Evolutionary conservation across 2,113 vertebrate species (phyloP).

Genomic region (Paradoxurus hermaphroditus): DNA sequence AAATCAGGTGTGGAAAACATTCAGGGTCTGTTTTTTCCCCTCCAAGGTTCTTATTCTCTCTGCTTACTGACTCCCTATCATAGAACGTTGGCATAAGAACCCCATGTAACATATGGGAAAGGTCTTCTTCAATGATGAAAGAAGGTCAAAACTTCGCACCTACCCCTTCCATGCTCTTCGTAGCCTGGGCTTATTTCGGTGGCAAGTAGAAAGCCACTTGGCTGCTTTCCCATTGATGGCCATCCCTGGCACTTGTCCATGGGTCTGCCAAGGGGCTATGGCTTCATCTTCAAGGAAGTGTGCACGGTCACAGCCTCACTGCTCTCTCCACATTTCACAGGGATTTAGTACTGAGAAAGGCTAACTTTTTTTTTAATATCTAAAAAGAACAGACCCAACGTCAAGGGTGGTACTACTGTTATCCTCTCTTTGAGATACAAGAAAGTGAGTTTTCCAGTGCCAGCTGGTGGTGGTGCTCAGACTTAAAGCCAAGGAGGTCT

Average conservation of each 20-base stretch:
- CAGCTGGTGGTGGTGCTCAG: background rate
- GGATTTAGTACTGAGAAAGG: background rate
- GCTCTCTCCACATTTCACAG: background rate
- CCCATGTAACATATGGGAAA: background rate
- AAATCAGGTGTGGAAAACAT: background rate
- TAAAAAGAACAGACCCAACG: background rate
- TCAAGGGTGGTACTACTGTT: background rate
- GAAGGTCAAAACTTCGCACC: background rate
- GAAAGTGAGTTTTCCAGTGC: background rate
- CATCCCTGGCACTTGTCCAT: background rate
- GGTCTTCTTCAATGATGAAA: background rate
- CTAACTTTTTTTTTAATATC: background rate
- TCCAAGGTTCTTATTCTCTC: background rate
- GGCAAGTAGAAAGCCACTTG: background rate
- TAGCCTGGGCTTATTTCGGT: background rate
- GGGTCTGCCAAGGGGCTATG: background rate
- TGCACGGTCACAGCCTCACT: rapidly evolving
- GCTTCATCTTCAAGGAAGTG: background rate
- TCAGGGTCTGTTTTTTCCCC: background rate
- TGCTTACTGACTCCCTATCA: background rate
- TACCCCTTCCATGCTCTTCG: background rate
- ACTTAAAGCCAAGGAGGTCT: background rate
- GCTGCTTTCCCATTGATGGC: background rate
- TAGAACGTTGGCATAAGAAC: background rate
- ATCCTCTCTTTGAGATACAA: background rate